Base-by-base conservation (phyloP, 2,113 vertebrate genomes). In the Shinisaurus crocodilurus region DNA sequence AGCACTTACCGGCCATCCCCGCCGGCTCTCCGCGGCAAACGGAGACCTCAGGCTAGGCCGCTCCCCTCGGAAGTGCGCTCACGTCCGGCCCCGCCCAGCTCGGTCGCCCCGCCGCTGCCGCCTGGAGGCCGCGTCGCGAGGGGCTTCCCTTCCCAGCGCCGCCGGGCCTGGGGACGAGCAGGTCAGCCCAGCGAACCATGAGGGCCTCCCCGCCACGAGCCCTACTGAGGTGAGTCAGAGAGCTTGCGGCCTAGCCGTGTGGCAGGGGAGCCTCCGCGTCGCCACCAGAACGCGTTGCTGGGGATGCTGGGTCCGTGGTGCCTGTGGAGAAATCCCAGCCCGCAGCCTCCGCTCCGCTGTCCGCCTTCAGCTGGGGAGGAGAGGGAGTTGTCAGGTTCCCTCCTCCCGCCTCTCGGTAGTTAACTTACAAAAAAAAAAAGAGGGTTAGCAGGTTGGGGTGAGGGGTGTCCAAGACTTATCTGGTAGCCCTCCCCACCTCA, bases 1-100 rank as follows among this genome's bases (percentile, higher is more conserved):
- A 76, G 9, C 45, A 8, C 37, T 85, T 20, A 37, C 69, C 67
- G 18, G 32, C 40, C 34, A n/a, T n/a, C 65, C 18, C 27, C 12
- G 90, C 85, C 87, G 81, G 91, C 72, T 60, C 75, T 23, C n/a
- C n/a, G 37, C 40, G 32, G 25, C 20, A 25, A 0, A 75, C 25
- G 43, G 16, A 16, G 18, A 10, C 54, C 75, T 23, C n/a, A 1
- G 50, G 29, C 20, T 29, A 48, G 16, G 75, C 85, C 54, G 8
- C 72, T 48, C 92, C 85, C 79, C 87, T 67, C 94, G 93, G 95
- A 95, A 95, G 75, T 95, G 90, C 80, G 88, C 89, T 95, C 95
- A 95, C 92, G 91, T 96, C 95, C 93, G 93, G 93, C 88, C 85
- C 94, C 93, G 91, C 94, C 95, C 90, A 57, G n/a, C 77, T 5